Evolutionary conservation across 2,797 vertebrate genomes (phyloP).

Genomic region (Pampus argenteus): DNA sequence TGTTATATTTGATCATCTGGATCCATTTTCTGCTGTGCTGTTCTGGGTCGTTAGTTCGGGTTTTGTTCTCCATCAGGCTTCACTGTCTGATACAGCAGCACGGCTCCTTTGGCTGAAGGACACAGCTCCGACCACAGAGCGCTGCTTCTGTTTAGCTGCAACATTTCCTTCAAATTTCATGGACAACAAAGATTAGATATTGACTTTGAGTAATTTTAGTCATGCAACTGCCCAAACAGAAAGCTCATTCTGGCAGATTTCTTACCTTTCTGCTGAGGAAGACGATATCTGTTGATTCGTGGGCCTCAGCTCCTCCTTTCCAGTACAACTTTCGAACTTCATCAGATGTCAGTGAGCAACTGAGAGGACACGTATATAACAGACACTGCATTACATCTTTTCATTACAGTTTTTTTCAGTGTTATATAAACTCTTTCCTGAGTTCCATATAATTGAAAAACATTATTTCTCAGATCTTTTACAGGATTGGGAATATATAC

Average conservation of each 20-base stretch:
- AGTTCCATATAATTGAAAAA: too few species aligned
- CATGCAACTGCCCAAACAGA: not conserved
- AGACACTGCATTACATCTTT: too few species aligned
- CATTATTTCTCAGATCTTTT: too few species aligned
- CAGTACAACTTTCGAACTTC: conserved; percentile 87
- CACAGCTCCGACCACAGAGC: conserved; percentile 90
- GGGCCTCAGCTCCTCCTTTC: conserved; percentile 89
- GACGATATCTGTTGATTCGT: conserved; percentile 89
- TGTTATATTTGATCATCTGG: conserved; percentile 17
- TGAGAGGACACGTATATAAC: conserved; percentile 55
- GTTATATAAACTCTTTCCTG: too few species aligned
- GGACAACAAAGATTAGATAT: not conserved
- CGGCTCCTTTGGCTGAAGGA: conserved; percentile 92
- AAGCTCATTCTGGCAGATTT: not conserved
- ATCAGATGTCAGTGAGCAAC: conserved; percentile 88
- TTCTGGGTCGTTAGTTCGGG: not conserved
- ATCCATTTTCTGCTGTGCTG: not conserved
- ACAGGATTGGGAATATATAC: not conserved
- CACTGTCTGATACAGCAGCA: conserved; percentile 87
- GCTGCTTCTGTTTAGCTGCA: conserved; percentile 77
- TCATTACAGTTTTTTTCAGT: too few species aligned
- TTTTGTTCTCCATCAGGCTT: conserved; percentile 65
- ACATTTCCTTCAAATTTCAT: conserved; percentile 78
- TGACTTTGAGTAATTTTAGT: not conserved
- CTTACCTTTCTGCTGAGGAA: conserved; percentile 86